These are phyloP conservation scores for Chaetodon trifascialis DNA, from an alignment of 2,113 vertebrate species.

Conservation along the genomic window DNA sequence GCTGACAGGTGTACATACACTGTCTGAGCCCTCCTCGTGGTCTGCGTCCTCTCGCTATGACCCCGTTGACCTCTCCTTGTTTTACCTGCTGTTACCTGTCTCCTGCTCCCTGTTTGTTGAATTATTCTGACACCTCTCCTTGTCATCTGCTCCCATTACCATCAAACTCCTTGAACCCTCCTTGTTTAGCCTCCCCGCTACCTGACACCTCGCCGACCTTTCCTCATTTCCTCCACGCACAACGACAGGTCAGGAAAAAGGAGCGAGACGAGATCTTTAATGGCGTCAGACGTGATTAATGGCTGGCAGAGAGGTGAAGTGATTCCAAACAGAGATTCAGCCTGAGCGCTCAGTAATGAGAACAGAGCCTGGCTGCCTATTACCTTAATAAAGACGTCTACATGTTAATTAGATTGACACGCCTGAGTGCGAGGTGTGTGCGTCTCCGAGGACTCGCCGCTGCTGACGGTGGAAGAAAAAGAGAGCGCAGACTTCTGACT, in stretches of 20 bases:
- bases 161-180: slow-evolving; percentile 1
- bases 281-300: slow-evolving; percentile 46
- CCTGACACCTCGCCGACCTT: not conserved
- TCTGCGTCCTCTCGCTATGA: not conserved
- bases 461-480: not conserved
- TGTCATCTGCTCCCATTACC: not conserved
- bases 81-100: not conserved
- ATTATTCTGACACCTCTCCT: not conserved
- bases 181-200: not conserved
- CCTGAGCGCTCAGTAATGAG: slow-evolving; percentile 37
- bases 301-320: slow-evolving; percentile 35
- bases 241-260: not conserved
- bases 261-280: slow-evolving; percentile 3
- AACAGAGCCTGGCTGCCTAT: slow-evolving; percentile 1
- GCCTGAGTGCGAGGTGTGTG: slow-evolving; percentile 24
- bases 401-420: slow-evolving; percentile 51
- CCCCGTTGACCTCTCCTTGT: not conserved
- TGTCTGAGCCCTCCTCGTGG: not conserved
- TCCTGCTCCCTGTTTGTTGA: not conserved
- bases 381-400: slow-evolving; percentile 53
- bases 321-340: slow-evolving; percentile 47
- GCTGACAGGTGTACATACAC: not conserved
- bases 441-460: slow-evolving; percentile 15
- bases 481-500: not conserved
- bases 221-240: not conserved